Evolutionary conservation across 2,113 vertebrate genomes (phyloP), one percentile per base, ranked within the genome.

Genomic region (Talpa occidentalis): DNA sequence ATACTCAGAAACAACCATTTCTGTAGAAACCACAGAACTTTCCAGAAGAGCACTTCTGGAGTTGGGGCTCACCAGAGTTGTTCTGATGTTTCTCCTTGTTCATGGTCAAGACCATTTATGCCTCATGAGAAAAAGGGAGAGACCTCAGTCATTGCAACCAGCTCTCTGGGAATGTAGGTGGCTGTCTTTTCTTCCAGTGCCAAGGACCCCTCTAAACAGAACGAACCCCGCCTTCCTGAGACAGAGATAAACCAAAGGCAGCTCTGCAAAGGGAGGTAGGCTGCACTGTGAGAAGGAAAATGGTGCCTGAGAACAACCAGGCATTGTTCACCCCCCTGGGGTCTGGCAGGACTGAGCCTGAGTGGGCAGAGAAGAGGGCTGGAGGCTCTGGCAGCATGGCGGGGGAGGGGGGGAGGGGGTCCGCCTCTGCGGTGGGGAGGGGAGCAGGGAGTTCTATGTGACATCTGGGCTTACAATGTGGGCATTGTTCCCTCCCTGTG

Each of bases 381-480:
- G 49, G 30, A 77, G 47, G 37, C 72, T 42, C 67, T 73, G 76
- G 87, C 64, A 77, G 60, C 44, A 62, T 2, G 4, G 5, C 40
- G 72, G 44, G 19, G 17, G 4, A 21, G 54, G 52, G 17, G 49
- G 49, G n/a, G 17, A 17, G 52, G 19, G 47, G 54, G 54, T 26
- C 30, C 77, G 80, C 66, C 60, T n/a, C 85, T 52, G 54, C 3
- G 32, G 16, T 37, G n/a, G 69, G 44, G 17, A 49, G 47, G 64
- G 8, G 19, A 66, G 69, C 44, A 26, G 47, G 14, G 85, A 42
- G 69, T 10, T 88, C 10, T 74, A 32, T 81, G 78, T 66, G 86
- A 80, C 91, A 89, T 89, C 74, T 82, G 87, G 66, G 26, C 74
- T 90, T 10, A 96, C 92, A 96, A 84, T 78, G 79, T 28, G 24